These are phyloP conservation scores for Drosophila setifemur DNA, from an alignment of 1,140 invertebrate species.

Conservation along the genomic window DNA sequence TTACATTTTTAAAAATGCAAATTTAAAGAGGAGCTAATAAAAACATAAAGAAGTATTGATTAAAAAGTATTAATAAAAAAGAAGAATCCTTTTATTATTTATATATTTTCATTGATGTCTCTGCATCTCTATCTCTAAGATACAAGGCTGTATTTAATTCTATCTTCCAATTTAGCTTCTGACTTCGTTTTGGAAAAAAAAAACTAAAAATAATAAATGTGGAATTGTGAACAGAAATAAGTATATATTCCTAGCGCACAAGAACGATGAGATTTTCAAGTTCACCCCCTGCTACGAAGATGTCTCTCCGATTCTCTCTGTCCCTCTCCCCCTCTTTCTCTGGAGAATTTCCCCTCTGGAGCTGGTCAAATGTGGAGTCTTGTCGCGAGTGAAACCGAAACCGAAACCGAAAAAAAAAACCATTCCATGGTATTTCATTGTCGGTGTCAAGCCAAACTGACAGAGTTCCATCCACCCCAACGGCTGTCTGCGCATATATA, in stretches of 20 bases:
- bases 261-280: slow-evolving; percentile 59
- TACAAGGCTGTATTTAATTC: too few species aligned
- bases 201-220: slow-evolving; percentile 39
- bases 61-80: too few species aligned
- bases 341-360: not conserved
- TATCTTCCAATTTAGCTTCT: too few species aligned
- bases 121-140: too few species aligned
- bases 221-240: slow-evolving; percentile 48
- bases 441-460: slow-evolving; percentile 27
- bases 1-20: too few species aligned
- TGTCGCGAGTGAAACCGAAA: slow-evolving; percentile 8
- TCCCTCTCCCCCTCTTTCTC: not conserved
- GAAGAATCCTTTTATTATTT: too few species aligned
- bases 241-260: slow-evolving; percentile 27
- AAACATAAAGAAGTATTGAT: too few species aligned
- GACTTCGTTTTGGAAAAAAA: too few species aligned
- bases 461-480: slow-evolving; percentile 32
- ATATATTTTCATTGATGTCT: too few species aligned
- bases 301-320: not conserved
- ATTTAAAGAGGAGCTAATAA: too few species aligned
- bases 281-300: slow-evolving; percentile 71
- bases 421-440: slow-evolving; percentile 14
- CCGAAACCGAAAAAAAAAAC: slow-evolving; percentile 17
- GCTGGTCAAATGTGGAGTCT: slow-evolving; percentile 43
- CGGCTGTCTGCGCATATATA: not conserved